A percentile compares a stretch with the other conserved stretches of the same genome.
phyloP scores from a whole-genome alignment of 2,797 vertebrate species.

The Rhinatrema bivittatum region DNA sequence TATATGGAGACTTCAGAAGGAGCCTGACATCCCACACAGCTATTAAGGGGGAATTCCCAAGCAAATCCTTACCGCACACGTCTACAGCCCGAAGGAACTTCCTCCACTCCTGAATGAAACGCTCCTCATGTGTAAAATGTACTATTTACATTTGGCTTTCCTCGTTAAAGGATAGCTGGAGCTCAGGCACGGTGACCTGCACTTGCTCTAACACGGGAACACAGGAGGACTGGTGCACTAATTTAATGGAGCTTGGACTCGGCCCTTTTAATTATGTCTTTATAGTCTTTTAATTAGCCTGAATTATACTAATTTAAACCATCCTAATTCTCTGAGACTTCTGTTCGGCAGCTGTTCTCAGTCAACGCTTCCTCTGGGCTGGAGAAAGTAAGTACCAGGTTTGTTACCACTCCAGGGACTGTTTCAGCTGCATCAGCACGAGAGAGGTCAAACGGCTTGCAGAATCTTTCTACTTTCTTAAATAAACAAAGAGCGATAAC shows the following conservation, averaged over 20 bases:
- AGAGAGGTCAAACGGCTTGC: no score
- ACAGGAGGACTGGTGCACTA: constrained; percentile 17
- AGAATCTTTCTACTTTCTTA: no score
- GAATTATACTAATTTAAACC: constrained; percentile 42
- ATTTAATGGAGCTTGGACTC: constrained; percentile 33
- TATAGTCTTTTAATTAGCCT: constrained; percentile 47
- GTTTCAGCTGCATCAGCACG: constrained; percentile 34
- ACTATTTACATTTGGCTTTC: not conserved
- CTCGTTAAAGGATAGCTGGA: not conserved
- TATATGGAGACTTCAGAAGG: not conserved
- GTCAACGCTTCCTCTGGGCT: constrained; percentile 25
- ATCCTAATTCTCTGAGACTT: constrained; percentile 20
- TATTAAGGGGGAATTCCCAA: not conserved
- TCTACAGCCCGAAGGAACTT: rapidly evolving
- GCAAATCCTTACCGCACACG: not conserved
- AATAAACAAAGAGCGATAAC: no score
- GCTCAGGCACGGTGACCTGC: not conserved
- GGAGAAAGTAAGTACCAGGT: constrained; percentile 9
- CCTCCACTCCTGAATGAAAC: not conserved
- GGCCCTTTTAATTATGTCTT: constrained; percentile 43
- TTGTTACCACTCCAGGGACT: constrained; percentile 28
- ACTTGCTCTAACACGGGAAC: not conserved
- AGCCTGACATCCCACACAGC: not conserved
- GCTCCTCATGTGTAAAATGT: not conserved
- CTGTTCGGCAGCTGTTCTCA: constrained; percentile 41